Evolutionary conservation across 2,113 vertebrate species (phyloP).

Genomic region (Apteryx mantelli): DNA sequence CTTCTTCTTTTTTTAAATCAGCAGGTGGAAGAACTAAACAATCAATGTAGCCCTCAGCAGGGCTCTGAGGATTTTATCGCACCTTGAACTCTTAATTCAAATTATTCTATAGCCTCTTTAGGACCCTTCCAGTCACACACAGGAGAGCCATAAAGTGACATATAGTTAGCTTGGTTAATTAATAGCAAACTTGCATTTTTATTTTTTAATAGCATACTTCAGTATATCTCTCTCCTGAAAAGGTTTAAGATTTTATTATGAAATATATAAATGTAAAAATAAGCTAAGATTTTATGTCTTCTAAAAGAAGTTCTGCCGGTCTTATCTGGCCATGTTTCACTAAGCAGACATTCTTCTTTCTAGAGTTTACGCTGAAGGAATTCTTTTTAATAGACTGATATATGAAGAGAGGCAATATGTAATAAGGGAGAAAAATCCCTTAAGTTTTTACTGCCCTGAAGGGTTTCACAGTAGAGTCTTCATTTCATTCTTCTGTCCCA

Average conservation of each 20-base stretch:
- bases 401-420: background rate
- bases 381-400: background rate
- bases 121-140: background rate
- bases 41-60: background rate
- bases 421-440: background rate
- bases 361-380: background rate
- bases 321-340: background rate
- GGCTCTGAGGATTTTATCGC: background rate
- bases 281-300: background rate
- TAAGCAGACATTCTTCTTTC: background rate
- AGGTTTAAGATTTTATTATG: background rate
- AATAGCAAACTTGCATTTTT: background rate
- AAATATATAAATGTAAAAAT: background rate
- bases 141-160: background rate
- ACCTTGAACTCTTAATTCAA: background rate
- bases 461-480: background rate
- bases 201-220: background rate
- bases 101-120: background rate
- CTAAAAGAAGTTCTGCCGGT: background rate
- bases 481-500: background rate
- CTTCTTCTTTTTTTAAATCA: background rate
- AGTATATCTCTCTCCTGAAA: background rate
- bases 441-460: background rate
- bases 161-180: background rate
- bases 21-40: background rate